Evolutionary conservation across 2,113 vertebrate species (phyloP).

Genomic region (Phoxinus phoxinus): DNA sequence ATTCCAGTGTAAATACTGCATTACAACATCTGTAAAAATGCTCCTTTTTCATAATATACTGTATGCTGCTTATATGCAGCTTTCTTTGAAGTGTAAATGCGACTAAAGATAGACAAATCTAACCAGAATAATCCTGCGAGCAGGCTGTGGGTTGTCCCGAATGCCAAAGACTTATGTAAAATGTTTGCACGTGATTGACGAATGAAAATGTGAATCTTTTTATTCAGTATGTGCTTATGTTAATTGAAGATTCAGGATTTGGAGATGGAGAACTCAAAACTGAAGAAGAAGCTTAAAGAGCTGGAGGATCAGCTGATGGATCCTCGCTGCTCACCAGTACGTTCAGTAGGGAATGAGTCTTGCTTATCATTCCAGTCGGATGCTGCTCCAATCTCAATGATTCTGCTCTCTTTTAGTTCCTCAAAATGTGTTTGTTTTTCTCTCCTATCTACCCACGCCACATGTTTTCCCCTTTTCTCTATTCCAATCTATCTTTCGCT

Average conservation of each 20-base stretch:
- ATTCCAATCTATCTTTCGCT: slow-evolving; percentile 33
- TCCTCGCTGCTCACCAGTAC: slow-evolving; percentile 85
- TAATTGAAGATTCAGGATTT: slow-evolving; percentile 93
- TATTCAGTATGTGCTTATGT: neutral
- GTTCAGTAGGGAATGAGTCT: slow-evolving; percentile 70
- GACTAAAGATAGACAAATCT: neutral
- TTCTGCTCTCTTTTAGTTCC: slow-evolving; percentile 6
- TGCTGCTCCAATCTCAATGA: neutral
- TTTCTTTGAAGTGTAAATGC: slow-evolving; percentile 6
- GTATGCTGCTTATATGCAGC: neutral
- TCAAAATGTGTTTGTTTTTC: slow-evolving; percentile 5
- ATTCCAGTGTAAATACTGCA: slow-evolving; percentile 5
- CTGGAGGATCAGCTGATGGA: slow-evolving; percentile 91
- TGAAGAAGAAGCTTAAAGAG: slow-evolving; percentile 93
- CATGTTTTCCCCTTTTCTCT: neutral
- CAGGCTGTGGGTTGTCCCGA: neutral
- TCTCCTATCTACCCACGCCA: neutral
- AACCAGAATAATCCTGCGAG: slow-evolving; percentile 10
- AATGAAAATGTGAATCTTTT: slow-evolving; percentile 1
- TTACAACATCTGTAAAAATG: neutral
- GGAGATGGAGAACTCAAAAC: slow-evolving; percentile 93
- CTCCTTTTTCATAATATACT: slow-evolving; percentile 1
- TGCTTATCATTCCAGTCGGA: neutral
- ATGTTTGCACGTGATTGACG: slow-evolving; percentile 7
- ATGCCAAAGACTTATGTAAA: neutral